phyloP scores from a whole-genome alignment of 2,113 vertebrate species.

The Notechis scutatus region DNA sequence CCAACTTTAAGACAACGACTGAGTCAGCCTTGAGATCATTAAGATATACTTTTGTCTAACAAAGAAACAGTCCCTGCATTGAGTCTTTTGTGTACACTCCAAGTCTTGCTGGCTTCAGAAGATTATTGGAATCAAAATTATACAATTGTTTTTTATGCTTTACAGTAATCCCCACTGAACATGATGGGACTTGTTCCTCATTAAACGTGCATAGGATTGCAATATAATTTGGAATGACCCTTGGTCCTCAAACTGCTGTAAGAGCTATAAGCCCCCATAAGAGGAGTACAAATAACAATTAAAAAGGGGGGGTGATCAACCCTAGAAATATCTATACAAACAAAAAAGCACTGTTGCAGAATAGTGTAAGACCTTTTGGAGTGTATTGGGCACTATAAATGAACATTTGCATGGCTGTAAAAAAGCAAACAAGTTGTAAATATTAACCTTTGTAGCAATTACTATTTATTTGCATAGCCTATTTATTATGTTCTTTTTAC shows the following conservation, averaged over 20 bases:
- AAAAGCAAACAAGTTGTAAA: slow-evolving; percentile 64
- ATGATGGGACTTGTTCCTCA: background rate
- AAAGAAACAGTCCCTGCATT: background rate
- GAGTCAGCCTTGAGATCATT: background rate
- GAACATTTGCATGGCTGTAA: slow-evolving; percentile 51
- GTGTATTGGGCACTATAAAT: slow-evolving; percentile 30
- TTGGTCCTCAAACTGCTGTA: slow-evolving; percentile 16
- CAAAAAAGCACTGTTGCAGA: background rate
- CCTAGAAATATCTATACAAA: background rate
- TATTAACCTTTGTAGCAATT: slow-evolving; percentile 69
- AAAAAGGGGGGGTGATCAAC: background rate
- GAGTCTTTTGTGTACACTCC: background rate
- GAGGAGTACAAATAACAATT: slow-evolving; percentile 25
- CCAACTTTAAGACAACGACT: background rate
- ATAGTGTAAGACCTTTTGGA: slow-evolving; percentile 42
- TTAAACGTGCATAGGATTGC: background rate
- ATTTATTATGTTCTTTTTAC: slow-evolving; percentile 71
- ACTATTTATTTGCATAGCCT: slow-evolving; percentile 76
- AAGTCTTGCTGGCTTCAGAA: background rate
- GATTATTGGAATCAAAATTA: background rate
- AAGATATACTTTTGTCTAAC: background rate
- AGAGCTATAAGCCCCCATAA: background rate
- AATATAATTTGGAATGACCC: background rate
- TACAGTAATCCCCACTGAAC: background rate
- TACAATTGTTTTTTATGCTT: background rate